Evolutionary conservation across 2,888 invertebrate species (phyloP).

Genomic region (Oxyteleia sp.): DNA sequence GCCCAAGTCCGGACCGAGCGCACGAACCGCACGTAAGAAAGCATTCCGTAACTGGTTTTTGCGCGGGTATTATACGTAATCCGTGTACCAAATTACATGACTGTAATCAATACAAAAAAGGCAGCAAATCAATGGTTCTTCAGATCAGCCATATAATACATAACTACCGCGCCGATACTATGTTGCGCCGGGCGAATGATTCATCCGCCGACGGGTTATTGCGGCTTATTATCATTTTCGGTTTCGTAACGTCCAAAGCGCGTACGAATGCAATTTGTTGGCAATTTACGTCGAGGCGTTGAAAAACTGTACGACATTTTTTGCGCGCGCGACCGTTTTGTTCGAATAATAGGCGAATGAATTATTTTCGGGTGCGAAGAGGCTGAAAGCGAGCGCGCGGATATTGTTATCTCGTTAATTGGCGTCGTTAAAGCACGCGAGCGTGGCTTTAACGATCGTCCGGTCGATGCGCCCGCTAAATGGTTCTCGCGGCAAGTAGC

Average conservation of each 20-base stretch:
- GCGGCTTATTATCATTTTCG: slow-evolving; percentile 34
- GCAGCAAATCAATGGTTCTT: slow-evolving; percentile 45
- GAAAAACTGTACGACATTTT: too few relatives aligned
- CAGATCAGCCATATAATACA: background rate
- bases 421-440: slow-evolving; percentile 80
- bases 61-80: slow-evolving; percentile 33
- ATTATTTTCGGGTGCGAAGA: background rate
- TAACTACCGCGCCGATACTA: slow-evolving; percentile 2
- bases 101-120: slow-evolving; percentile 40
- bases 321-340: too few relatives aligned
- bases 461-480: slow-evolving; percentile 40
- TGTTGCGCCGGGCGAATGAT: slow-evolving; percentile 26
- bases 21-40: slow-evolving; percentile 27
- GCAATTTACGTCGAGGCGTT: slow-evolving; percentile 20
- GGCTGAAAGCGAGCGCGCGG: background rate
- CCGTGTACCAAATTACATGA: slow-evolving; percentile 51
- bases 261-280: slow-evolving; percentile 3
- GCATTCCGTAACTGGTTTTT: slow-evolving; percentile 46
- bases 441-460: slow-evolving; percentile 77
- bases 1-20: too few relatives aligned
- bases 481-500: slow-evolving; percentile 30
- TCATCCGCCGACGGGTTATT: slow-evolving; percentile 31
- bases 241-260: slow-evolving; percentile 28
- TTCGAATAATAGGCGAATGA: background rate
- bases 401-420: slow-evolving; percentile 83